Evolutionary conservation across 2,888 invertebrate species (phyloP).

Genomic region (Carcina quercana): DNA sequence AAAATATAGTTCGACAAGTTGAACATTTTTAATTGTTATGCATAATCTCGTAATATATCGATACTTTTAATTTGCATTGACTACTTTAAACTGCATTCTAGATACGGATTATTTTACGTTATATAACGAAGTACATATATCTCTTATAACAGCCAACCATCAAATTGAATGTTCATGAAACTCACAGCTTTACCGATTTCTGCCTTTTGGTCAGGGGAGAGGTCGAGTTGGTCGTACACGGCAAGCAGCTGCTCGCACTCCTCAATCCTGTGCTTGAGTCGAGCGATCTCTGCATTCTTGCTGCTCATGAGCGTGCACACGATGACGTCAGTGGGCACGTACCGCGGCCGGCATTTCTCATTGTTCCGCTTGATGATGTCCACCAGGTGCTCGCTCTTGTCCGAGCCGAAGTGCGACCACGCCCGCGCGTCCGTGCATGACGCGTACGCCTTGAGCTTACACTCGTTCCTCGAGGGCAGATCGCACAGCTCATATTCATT

Average conservation of each 20-base stretch:
- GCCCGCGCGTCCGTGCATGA: constrained; percentile 74
- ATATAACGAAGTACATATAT: no score
- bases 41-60: no score
- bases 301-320: constrained; percentile 57
- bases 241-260: constrained; percentile 59
- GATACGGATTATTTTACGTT: no score
- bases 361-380: constrained; percentile 68
- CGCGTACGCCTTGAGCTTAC: constrained; percentile 69
- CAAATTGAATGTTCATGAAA: no score
- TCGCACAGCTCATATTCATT: constrained; percentile 59
- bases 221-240: constrained; percentile 57
- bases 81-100: no score
- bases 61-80: no score
- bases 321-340: constrained; percentile 57
- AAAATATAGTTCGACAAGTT: no score
- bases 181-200: constrained; percentile 61
- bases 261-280: constrained; percentile 60
- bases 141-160: no score
- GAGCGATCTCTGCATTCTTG: constrained; percentile 67
- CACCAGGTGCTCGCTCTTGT: constrained; percentile 72
- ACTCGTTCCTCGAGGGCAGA: constrained; percentile 64
- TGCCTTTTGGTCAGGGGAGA: constrained; percentile 53
- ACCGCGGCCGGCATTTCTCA: constrained; percentile 48
- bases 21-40: not conserved
- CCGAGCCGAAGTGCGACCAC: constrained; percentile 72